Base-by-base conservation (phyloP, 2,113 vertebrate species). In the Pagrus major region DNA sequence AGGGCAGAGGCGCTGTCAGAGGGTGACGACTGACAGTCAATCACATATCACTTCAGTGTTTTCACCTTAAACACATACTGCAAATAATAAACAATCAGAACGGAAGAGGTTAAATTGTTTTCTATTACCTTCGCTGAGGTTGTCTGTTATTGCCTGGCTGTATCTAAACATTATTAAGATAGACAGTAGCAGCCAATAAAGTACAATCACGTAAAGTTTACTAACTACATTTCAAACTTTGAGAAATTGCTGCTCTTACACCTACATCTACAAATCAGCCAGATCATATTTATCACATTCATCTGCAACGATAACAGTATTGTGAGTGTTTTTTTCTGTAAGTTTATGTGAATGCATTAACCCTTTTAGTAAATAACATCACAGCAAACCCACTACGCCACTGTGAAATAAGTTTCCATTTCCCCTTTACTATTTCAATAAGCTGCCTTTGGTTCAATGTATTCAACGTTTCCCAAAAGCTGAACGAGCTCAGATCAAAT, bases 1-100 rank as follows among this genome's bases (percentile, higher is more conserved):
- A 86, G 86, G 85, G 89, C 88, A 90, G 77, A 91, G 86, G 79
- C 14, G 67, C 89, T 85, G 87, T 88, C 92, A 91, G 66, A 81
- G 44, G 71, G 66, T 87, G 85, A 86, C 33, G 68, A 82, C 58
- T 78, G 83, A 84, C 87, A 81, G 73, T 88, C 91, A 73, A 54
- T 85, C 85, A 83, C 80, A 69, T 65, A 52, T 47, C 15, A 63
- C 46, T 72, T 64, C 39, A 23, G 10, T 65, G 49, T 80, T 81
- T 77, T 27, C 44, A 66, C 63, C 41, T 51, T 46, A 60, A 25
- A 14, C 6, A 46, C 11, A 35, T 2, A 60, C 37, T 41, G 35
- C 33, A 64, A 46, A 82, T 25, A 67, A 63, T n/a, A 65, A 63
- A 44, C 12, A 79, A 49, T 46, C 3, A 52, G 0, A 71, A 15